These are phyloP conservation scores for Metridium senile DNA, from an alignment of 92 coral and sea anemone species.

Conservation along the genomic window DNA sequence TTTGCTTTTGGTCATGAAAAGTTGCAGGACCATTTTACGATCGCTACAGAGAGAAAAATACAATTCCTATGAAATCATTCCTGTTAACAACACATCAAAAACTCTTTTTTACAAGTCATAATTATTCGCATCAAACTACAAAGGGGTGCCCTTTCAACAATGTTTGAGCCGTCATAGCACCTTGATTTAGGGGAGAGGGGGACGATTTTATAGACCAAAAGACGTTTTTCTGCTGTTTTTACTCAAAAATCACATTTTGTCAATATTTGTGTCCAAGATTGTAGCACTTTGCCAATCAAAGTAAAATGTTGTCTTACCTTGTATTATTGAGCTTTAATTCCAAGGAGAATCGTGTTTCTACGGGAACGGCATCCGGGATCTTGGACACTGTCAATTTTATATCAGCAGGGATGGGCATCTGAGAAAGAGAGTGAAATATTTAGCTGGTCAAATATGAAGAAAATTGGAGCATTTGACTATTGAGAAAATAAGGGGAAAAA, in stretches of 20 bases:
- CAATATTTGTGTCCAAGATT: background rate
- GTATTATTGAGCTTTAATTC: conserved; percentile 74
- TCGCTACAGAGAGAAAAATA: conserved; percentile 77
- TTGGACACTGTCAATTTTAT: conserved; percentile 69
- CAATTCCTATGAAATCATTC: background rate
- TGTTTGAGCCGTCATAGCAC: too few relatives aligned
- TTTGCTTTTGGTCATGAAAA: conserved; percentile 91
- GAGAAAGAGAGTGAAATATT: background rate
- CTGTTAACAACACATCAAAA: background rate
- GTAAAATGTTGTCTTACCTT: conserved; percentile 62
- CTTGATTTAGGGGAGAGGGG: too few relatives aligned
- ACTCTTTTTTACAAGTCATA: too few relatives aligned
- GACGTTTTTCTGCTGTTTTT: too few relatives aligned
- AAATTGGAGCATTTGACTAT: too few relatives aligned
- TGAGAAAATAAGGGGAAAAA: too few relatives aligned
- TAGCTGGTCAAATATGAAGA: background rate
- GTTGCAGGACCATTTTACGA: conserved; percentile 85
- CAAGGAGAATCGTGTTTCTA: conserved; percentile 86
- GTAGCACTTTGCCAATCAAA: too few relatives aligned
- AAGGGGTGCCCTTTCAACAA: too few relatives aligned
- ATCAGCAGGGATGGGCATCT: conserved; percentile 83
- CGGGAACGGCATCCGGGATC: conserved; percentile 96
- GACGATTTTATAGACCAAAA: too few relatives aligned
- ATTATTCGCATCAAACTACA: too few relatives aligned
- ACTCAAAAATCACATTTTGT: too few relatives aligned